Evolutionary conservation across 1,140 invertebrate genomes (phyloP).

Genomic region (Drosophila dunni): DNA sequence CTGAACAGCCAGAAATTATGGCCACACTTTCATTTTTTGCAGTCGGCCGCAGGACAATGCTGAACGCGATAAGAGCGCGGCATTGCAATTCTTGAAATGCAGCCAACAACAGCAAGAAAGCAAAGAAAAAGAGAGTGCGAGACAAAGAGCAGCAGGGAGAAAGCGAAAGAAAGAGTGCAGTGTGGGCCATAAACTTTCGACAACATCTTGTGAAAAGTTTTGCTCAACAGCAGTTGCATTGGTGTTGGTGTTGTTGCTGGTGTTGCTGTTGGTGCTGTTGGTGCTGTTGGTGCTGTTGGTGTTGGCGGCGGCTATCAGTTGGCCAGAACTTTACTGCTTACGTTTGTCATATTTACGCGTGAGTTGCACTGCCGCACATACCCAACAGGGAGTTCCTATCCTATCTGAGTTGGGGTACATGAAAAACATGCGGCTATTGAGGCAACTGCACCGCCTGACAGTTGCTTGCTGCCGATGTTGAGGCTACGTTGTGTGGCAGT

Average conservation of each 20-base stretch:
- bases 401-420: constrained; percentile 49
- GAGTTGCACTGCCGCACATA: constrained; percentile 47
- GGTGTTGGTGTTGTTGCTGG: constrained; percentile 59
- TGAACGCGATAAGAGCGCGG: constrained; percentile 34
- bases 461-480: constrained; percentile 45
- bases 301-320: constrained; percentile 69
- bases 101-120: constrained; percentile 56
- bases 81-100: constrained; percentile 71
- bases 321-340: constrained; percentile 81
- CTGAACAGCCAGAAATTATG: constrained; percentile 58
- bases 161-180: background rate
- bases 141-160: background rate
- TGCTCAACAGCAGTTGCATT: constrained; percentile 44
- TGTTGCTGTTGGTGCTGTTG: constrained; percentile 60
- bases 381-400: constrained; percentile 14
- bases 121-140: background rate
- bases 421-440: constrained; percentile 53
- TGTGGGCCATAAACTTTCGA: constrained; percentile 75
- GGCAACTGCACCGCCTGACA: constrained; percentile 61
- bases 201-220: constrained; percentile 61
- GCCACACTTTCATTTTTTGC: constrained; percentile 73
- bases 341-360: constrained; percentile 81
- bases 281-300: constrained; percentile 59
- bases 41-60: constrained; percentile 51
- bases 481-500: constrained; percentile 17